Conservation (phyloP, 2,797 vertebrate genomes). For the Acanthopagrus latus region DNA sequence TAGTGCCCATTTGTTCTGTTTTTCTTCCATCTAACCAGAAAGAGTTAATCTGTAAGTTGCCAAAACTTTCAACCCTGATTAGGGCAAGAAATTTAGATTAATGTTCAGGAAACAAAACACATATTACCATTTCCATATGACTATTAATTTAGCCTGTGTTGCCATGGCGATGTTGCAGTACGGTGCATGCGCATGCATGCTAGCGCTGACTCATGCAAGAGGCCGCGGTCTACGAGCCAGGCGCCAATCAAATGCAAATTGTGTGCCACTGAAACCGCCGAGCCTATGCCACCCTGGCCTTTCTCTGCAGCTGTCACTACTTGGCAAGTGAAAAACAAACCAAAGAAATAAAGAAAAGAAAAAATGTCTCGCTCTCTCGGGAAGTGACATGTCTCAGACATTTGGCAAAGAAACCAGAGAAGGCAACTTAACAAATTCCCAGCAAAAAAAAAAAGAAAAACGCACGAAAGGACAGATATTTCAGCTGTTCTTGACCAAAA, state of each 20-base stretch:
- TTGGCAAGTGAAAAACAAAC: conserved; percentile 46
- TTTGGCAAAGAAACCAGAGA: conserved; percentile 51
- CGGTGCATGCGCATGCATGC: conserved; percentile 44
- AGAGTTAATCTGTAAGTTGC: conserved; percentile 28
- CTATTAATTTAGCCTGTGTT: conserved; percentile 40
- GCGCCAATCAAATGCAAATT: conserved; percentile 80
- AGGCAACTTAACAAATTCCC: conserved; percentile 4
- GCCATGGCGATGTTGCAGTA: conserved; percentile 38
- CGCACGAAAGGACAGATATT: conserved; percentile 36
- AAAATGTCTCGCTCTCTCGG: conserved; percentile 33
- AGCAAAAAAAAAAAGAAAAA: background rate
- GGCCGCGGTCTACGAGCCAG: conserved; percentile 65
- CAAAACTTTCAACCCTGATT: conserved; percentile 39
- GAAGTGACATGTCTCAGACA: conserved; percentile 62
- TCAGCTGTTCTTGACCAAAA: conserved; percentile 55
- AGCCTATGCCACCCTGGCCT: conserved; percentile 72
- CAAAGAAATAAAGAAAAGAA: conserved; percentile 26
- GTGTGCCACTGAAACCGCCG: conserved; percentile 72
- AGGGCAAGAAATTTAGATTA: conserved; percentile 23
- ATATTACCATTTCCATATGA: background rate
- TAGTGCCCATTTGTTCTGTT: conserved; percentile 5
- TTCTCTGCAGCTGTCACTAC: conserved; percentile 64
- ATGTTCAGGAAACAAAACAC: conserved; percentile 35
- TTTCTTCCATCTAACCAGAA: conserved; percentile 46
- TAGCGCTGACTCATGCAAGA: conserved; percentile 64